Evolutionary conservation across 2,113 vertebrate genomes (phyloP).

Genomic region (Rhineura floridana): DNA sequence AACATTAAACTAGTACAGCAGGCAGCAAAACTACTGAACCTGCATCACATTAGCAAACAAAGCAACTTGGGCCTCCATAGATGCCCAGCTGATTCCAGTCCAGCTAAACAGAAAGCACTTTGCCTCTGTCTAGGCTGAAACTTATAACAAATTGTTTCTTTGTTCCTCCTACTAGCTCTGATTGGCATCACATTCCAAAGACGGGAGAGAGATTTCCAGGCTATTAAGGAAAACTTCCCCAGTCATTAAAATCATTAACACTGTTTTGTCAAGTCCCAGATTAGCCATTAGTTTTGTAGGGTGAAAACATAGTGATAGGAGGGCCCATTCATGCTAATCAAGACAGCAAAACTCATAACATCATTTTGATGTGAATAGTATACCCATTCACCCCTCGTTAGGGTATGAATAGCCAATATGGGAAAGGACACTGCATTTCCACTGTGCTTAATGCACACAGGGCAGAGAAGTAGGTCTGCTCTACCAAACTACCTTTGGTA

Average conservation of each 20-base stretch:
- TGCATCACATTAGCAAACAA: background rate
- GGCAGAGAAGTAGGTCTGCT: background rate
- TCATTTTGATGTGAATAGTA: background rate
- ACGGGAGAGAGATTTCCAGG: background rate
- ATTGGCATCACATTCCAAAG: background rate
- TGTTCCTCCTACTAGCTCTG: background rate
- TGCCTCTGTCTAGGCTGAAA: background rate
- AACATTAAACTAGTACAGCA: background rate
- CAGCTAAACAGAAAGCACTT: background rate
- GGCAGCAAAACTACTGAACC: background rate
- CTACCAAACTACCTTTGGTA: background rate
- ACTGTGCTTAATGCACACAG: background rate
- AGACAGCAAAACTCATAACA: background rate
- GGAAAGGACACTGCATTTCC: background rate
- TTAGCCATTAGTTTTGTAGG: background rate
- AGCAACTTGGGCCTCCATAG: background rate
- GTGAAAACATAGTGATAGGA: slow-evolving; percentile 2
- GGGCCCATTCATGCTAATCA: slow-evolving; percentile 8
- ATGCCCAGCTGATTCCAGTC: background rate
- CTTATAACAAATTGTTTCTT: background rate
- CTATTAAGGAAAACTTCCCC: background rate
- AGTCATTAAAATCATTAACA: background rate
- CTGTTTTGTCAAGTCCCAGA: background rate
- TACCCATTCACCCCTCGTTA: background rate
- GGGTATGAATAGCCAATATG: background rate